These are phyloP conservation scores for Acrobeloides nanus DNA, from an alignment of 2,888 invertebrate species.

Conservation along the genomic window DNA sequence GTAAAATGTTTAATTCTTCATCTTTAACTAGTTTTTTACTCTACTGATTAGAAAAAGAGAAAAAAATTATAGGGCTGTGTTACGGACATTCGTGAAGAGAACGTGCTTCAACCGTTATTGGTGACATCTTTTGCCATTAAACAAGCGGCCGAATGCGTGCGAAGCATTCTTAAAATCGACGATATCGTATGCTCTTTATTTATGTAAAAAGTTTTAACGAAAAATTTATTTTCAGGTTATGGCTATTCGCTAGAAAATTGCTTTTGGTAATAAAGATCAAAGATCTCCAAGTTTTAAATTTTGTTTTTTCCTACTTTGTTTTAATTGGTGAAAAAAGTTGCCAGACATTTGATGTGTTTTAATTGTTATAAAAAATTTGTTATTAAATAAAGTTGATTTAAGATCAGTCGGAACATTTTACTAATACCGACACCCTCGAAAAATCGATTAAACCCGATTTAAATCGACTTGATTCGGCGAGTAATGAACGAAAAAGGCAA, in stretches of 20 bases:
- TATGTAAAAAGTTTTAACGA: conserved; percentile 1
- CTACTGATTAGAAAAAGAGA: neutral
- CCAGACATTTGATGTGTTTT: too few relatives aligned
- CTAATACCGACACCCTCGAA: too few relatives aligned
- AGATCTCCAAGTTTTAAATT: neutral
- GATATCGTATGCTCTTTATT: conserved; percentile 77
- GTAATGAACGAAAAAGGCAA: too few relatives aligned
- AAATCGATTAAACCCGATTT: too few relatives aligned
- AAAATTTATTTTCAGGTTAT: conserved; percentile 7
- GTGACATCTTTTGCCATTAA: conserved; percentile 87
- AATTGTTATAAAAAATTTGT: too few relatives aligned
- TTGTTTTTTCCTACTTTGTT: neutral
- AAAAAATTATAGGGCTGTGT: conserved; percentile 68
- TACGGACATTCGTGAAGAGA: conserved; percentile 90
- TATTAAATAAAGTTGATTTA: too few relatives aligned
- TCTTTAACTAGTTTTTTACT: too few relatives aligned
- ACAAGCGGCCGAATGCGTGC: conserved; percentile 88
- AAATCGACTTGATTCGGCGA: too few relatives aligned
- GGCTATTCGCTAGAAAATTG: conserved; percentile 12
- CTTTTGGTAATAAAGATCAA: neutral
- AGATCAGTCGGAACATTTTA: too few relatives aligned
- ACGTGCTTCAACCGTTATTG: conserved; percentile 91
- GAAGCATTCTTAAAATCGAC: conserved; percentile 96
- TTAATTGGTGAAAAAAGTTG: too few relatives aligned
- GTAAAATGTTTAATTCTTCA: too few relatives aligned